Base-by-base conservation (phyloP, 2,888 invertebrate species). In the Zygothrica quintamaculata region DNA sequence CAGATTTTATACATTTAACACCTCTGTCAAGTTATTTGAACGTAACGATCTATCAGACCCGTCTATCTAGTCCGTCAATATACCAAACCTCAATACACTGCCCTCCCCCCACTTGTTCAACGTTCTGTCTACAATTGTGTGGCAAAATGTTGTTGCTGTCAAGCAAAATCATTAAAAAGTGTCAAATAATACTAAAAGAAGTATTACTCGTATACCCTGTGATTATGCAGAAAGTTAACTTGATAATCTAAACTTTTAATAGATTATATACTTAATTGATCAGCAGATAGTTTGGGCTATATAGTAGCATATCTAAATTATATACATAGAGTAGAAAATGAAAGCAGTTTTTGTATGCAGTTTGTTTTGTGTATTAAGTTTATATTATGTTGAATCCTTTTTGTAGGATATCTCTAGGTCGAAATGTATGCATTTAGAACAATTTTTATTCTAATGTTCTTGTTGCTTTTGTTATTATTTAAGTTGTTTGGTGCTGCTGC, bases 91-190 rank as follows among this genome's bases (percentile, higher is more conserved):
- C n/a, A n/a, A n/a, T n/a, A 12, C 64, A 7, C 36, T 39, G 51
- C 36, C 43, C 7, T 47, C 42, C 25, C 15, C n/a, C 44, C 31
- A 29, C n/a, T n/a, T n/a, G n/a, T n/a, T n/a, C n/a, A n/a, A n/a
- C n/a, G n/a, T n/a, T n/a, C n/a, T n/a, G n/a, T n/a, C n/a, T n/a
- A n/a, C n/a, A n/a, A n/a, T n/a, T n/a, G n/a, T n/a, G 8, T 15
- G 8, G 31, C 56, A 25, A 57, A 65, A 67, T 72, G 64, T 52
- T 61, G 84, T 55, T 76, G 69, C 57, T 85, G 88, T 82, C 88
- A 87, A 57, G 79, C 77, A 53, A 82, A 82, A 79, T 88, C 82
- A 86, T 88, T 84, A 80, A 79, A 79, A 71, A 86, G 68, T 82
- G 88, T 88, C 80, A 74, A 79, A 68, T 58, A 62, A 74, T 73